Evolutionary conservation across 2,113 vertebrate species (phyloP).

Genomic region (Penelope pileata): DNA sequence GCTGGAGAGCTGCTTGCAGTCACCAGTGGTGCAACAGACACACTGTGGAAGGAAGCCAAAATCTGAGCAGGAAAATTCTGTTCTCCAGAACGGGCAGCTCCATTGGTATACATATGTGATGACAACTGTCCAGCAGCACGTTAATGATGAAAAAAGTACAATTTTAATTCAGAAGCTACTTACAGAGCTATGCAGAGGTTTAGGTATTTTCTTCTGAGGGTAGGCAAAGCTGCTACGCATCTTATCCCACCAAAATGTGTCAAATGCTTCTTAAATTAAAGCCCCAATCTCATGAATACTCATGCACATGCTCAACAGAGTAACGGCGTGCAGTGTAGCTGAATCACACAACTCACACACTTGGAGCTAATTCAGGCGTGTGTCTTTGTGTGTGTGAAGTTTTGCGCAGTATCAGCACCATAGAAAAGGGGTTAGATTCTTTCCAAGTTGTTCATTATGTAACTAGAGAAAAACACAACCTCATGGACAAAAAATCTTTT

Average conservation of each 20-base stretch:
- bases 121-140: background rate
- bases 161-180: background rate
- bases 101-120: background rate
- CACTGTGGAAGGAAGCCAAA: background rate
- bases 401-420: background rate
- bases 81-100: background rate
- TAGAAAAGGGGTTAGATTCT: background rate
- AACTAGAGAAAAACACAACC: background rate
- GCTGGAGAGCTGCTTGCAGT: background rate
- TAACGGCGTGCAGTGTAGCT: background rate
- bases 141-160: background rate
- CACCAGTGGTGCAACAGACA: background rate
- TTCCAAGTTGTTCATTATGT: background rate
- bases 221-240: background rate
- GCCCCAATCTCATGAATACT: background rate
- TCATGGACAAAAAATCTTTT: background rate
- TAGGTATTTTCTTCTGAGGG: background rate
- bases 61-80: background rate
- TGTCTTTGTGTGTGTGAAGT: background rate
- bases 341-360: background rate
- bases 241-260: background rate
- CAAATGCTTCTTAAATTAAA: background rate
- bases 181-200: background rate
- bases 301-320: background rate
- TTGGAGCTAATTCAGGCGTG: background rate